Percentiles rank a stretch among this genome's conserved stretches.
Evolutionary conservation across 2,888 invertebrate genomes (phyloP).

Genomic region (Drosophila heteroneura): DNA sequence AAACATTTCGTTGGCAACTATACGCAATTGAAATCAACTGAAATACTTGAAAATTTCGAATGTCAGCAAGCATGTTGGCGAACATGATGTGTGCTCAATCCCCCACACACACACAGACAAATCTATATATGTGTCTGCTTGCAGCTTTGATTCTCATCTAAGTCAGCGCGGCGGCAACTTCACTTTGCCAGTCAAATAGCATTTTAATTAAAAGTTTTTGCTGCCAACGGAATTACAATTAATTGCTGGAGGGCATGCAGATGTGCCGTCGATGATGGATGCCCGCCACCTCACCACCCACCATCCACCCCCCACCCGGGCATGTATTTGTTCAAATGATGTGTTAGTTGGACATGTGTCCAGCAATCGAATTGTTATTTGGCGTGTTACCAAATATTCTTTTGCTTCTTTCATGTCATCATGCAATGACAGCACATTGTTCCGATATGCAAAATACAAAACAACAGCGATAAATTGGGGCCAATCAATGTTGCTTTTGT

Average conservation of each 20-base stretch:
- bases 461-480: neutral
- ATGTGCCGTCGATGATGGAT: conserved; percentile 41
- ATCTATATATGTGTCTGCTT: neutral
- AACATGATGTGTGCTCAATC: neutral
- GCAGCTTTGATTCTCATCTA: conserved; percentile 4
- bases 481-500: conserved; percentile 54
- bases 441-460: neutral
- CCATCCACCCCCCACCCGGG: neutral
- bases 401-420: conserved; percentile 12
- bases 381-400: conserved; percentile 1
- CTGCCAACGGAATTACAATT: conserved; percentile 34
- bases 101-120: neutral
- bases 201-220: conserved; percentile 64
- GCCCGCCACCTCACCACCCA: neutral
- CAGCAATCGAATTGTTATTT: conserved; percentile 19
- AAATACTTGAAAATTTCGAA: conserved; percentile 16
- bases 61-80: conserved; percentile 13
- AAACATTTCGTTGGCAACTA: conserved; percentile 45
- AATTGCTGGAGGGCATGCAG: conserved; percentile 27
- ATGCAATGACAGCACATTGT: conserved; percentile 30
- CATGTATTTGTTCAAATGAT: conserved; percentile 1
- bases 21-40: conserved; percentile 24
- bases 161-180: conserved; percentile 1
- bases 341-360: conserved; percentile 3
- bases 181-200: conserved; percentile 34